phyloP scores from a whole-genome alignment of 92 coral and sea anemone species.

The Phenganax stokvisi region DNA sequence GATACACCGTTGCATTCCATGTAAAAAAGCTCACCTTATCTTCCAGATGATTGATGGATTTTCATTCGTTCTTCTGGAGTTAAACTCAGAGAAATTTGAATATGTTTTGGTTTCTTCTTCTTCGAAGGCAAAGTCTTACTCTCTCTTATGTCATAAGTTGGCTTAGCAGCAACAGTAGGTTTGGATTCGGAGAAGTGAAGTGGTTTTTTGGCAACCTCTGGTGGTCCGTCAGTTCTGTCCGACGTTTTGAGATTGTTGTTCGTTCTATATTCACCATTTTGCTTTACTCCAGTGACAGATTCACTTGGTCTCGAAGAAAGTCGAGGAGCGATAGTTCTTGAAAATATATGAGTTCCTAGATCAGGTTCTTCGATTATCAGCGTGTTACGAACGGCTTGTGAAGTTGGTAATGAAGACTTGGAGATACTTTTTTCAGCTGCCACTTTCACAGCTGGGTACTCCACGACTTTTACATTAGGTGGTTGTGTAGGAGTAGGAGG shows the following conservation, averaged over 20 bases:
- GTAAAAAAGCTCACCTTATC: background rate
- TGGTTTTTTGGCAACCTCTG: no score
- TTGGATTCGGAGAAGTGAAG: no score
- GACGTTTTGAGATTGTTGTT: background rate
- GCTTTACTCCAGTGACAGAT: background rate
- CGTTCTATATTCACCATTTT: background rate
- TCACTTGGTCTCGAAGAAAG: background rate
- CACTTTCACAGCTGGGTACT: background rate
- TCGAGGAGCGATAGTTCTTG: background rate
- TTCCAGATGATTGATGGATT: background rate
- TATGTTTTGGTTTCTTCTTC: conserved; percentile 4
- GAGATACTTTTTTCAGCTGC: conserved; percentile 2
- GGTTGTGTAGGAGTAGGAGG: background rate
- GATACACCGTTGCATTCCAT: background rate
- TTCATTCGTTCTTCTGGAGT: conserved; percentile 31
- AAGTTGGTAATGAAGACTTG: background rate
- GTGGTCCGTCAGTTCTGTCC: no score
- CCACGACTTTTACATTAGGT: background rate
- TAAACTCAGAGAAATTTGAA: conserved; percentile 29
- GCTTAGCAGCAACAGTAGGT: no score
- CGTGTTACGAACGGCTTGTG: background rate
- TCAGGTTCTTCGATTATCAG: background rate
- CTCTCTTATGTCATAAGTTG: no score
- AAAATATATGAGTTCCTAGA: background rate
- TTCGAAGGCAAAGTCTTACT: conserved; percentile 8